Conservation (phyloP, 1,140 invertebrate species). For the Drosophila miranda region DNA sequence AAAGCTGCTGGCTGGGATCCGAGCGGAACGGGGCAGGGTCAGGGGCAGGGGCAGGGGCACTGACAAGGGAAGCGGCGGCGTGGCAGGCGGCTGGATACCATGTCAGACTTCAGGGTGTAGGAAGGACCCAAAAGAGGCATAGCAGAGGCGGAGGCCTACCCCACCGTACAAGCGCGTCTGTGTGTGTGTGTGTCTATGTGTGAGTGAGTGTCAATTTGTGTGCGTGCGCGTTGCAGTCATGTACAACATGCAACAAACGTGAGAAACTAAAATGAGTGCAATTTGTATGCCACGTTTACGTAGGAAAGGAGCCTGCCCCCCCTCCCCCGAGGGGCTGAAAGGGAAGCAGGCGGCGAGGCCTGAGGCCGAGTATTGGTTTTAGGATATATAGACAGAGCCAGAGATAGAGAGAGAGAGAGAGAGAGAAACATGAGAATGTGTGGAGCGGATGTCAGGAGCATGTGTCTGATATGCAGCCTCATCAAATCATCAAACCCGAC, state of each 20-base stretch:
- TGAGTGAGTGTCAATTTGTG: constrained; percentile 43
- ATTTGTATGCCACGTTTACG: constrained; percentile 77
- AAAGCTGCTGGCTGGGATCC: constrained; percentile 19
- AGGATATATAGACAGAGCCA: constrained; percentile 9
- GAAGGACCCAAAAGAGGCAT: not conserved
- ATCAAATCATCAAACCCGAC: constrained; percentile 22
- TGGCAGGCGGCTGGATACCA: not conserved
- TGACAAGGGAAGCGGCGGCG: too few species aligned
- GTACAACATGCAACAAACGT: constrained; percentile 79
- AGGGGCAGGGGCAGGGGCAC: not conserved
- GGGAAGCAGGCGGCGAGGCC: too few species aligned
- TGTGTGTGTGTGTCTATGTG: constrained; percentile 6
- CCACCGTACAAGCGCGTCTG: too few species aligned
- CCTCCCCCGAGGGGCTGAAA: not conserved
- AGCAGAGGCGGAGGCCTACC: constrained; percentile 64
- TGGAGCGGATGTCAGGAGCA: constrained; percentile 1
- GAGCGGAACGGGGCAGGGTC: not conserved
- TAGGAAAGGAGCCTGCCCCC: constrained; percentile 13
- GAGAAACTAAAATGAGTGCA: constrained; percentile 80
- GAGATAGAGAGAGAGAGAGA: not conserved
- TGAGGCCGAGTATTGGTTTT: constrained; percentile 35
- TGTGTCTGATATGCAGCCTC: constrained; percentile 8
- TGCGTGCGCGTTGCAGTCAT: constrained; percentile 76
- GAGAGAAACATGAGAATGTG: not conserved
- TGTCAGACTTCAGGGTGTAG: too few species aligned